These are phyloP conservation scores for Digitonthophagus gazella DNA, from an alignment of 2,888 invertebrate genomes.

Conservation along the genomic window DNA sequence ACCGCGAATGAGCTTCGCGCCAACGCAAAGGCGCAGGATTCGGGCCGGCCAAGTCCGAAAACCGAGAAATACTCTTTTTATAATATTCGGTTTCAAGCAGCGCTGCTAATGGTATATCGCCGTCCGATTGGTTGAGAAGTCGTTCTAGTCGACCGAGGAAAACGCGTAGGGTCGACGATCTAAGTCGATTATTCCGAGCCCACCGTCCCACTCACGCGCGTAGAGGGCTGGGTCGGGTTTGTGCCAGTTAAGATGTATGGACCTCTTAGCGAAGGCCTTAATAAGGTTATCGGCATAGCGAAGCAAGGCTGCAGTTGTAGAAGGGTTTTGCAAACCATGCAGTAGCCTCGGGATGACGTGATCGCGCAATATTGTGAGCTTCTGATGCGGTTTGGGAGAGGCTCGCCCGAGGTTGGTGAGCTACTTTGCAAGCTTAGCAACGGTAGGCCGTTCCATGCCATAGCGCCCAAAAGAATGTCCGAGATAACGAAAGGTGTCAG, in stretches of 20 bases:
- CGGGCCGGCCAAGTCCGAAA: slow-evolving; percentile 14
- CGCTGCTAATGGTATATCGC: no score
- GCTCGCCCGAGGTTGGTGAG: slow-evolving; percentile 37
- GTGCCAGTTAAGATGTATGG: slow-evolving; percentile 39
- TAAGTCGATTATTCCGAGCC: slow-evolving; percentile 36
- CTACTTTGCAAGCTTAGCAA: slow-evolving; percentile 26
- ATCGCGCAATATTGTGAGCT: slow-evolving; percentile 38
- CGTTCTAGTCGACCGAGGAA: slow-evolving; percentile 24
- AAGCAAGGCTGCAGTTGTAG: slow-evolving; percentile 30
- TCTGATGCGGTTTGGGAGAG: slow-evolving; percentile 48
- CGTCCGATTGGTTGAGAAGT: not conserved
- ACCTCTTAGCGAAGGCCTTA: slow-evolving; percentile 35
- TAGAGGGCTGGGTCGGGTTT: slow-evolving; percentile 27
- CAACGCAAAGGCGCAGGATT: slow-evolving; percentile 12
- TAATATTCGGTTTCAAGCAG: not conserved
- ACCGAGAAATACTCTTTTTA: no score
- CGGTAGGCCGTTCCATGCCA: slow-evolving; percentile 29
- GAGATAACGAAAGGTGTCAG: slow-evolving; percentile 33
- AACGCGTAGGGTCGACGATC: slow-evolving; percentile 28
- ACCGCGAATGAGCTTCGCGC: slow-evolving; percentile 6
- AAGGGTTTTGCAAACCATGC: slow-evolving; percentile 43
- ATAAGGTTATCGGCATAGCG: slow-evolving; percentile 41
- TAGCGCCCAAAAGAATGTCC: slow-evolving; percentile 38
- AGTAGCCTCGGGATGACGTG: slow-evolving; percentile 42
- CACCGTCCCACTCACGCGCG: slow-evolving; percentile 33